Evolutionary conservation across 2,888 invertebrate genomes (phyloP), one percentile per base, ranked within the genome.

Genomic region (Psococerastis gibbosa): DNA sequence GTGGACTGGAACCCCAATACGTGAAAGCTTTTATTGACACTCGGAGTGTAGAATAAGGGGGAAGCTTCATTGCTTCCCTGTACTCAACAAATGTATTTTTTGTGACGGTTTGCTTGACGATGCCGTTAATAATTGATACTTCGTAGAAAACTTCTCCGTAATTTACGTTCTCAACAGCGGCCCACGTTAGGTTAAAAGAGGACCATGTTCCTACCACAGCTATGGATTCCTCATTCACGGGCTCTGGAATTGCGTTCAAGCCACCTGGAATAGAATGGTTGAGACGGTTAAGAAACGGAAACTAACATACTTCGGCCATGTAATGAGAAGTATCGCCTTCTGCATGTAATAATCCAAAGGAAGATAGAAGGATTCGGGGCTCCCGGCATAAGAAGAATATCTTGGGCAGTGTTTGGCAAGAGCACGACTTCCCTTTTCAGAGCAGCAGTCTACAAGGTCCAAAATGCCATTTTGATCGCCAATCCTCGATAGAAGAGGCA

Each of bases 111-210:
- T 73, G 70, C 60, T 75, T 73, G 42, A 72, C 71, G 51, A 70
- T 70, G 31, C 68, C 64, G 48, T 70, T 70, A 5, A 69, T 65
- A 48, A 81, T 66, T 58, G 74, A 77, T 41, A 88, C 70, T 57
- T 87, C 83, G 57, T 92, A 94, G 57, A 77, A 80, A 1, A 89
- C 75, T 3, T 71, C 69, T 11, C 83, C 85, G 56, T 81, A 81
- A 55, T 82, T 87, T 3, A 83, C 78, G 43, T 75, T 73, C 1
- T 62, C 63, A 0, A 80, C 71, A 0, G 81, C 74, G 15, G 73
- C 65, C 92, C 92, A 94, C 2, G 77, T 76, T 33, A 94, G 71
- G 52, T 79, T 82, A 56, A 92, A 92, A 32, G 71, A 69, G 48
- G 81, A 71, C 74, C 80, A 87, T 13, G 71, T 71, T 0, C 91